These are phyloP conservation scores for Riparia riparia DNA, from an alignment of 2,113 vertebrate genomes.

Conservation along the genomic window DNA sequence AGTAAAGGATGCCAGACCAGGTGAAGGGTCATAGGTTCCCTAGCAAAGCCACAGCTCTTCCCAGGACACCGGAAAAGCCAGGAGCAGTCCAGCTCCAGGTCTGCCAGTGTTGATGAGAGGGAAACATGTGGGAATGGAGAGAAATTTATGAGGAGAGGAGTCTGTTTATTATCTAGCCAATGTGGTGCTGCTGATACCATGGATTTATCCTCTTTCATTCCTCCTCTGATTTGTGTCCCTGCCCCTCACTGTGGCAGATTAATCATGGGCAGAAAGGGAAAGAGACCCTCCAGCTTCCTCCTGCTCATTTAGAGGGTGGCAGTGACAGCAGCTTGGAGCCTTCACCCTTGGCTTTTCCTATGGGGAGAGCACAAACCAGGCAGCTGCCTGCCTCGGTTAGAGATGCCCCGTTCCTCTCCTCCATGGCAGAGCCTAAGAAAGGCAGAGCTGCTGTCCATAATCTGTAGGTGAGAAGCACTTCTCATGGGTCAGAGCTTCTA, in stretches of 20 bases:
- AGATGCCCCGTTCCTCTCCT: background rate
- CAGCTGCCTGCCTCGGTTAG: background rate
- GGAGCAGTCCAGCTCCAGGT: background rate
- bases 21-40: background rate
- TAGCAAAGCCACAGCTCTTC: background rate
- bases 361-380: rapidly evolving
- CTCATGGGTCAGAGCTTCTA: background rate
- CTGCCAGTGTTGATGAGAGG: rapidly evolving
- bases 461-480: background rate
- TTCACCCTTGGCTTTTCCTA: background rate
- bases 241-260: constrained; percentile 62
- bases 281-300: constrained; percentile 1
- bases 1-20: background rate
- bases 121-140: background rate
- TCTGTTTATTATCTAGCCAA: constrained; percentile 81
- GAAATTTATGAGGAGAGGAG: constrained; percentile 59
- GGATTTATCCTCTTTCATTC: constrained; percentile 79
- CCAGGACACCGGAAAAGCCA: background rate
- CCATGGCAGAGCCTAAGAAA: background rate
- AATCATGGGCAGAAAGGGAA: constrained; percentile 51
- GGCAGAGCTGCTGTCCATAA: background rate
- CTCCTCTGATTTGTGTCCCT: constrained; percentile 77
- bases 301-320: background rate
- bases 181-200: constrained; percentile 68
- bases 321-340: background rate